These are phyloP conservation scores for Heliconius melpomene DNA, from an alignment of 1,140 invertebrate species.

Conservation along the genomic window DNA sequence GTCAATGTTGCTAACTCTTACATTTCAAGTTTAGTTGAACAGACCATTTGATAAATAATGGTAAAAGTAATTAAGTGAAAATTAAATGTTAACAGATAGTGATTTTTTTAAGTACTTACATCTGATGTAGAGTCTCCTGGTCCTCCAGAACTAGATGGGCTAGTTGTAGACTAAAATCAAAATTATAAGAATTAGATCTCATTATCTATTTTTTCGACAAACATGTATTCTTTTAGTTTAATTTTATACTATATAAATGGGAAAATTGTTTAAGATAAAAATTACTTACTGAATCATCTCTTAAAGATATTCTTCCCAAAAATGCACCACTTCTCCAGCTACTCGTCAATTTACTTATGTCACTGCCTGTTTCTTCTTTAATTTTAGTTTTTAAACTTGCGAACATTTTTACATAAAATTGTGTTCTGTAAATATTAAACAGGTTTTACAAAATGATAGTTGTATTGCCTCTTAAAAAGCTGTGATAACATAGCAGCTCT, in stretches of 20 bases:
- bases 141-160: constrained; percentile 70
- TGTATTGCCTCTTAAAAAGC: background rate
- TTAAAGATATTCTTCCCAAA: constrained; percentile 66
- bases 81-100: background rate
- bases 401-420: constrained; percentile 59
- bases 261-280: background rate
- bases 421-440: background rate
- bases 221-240: no score
- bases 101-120: constrained; percentile 53
- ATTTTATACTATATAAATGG: no score
- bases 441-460: background rate
- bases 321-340: constrained; percentile 74
- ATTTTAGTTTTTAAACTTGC: constrained; percentile 78
- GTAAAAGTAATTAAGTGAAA: background rate
- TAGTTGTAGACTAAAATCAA: constrained; percentile 56
- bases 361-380: constrained; percentile 76
- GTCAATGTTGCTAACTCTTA: background rate
- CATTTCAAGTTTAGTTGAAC: background rate
- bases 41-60: background rate
- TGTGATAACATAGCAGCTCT: background rate
- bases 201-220: background rate
- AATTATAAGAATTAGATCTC: background rate
- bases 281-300: constrained; percentile 72
- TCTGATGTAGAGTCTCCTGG: constrained; percentile 68
- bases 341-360: constrained; percentile 73